Evolutionary conservation across 2,113 vertebrate genomes (phyloP).

Genomic region (Bostrychus sinensis): DNA sequence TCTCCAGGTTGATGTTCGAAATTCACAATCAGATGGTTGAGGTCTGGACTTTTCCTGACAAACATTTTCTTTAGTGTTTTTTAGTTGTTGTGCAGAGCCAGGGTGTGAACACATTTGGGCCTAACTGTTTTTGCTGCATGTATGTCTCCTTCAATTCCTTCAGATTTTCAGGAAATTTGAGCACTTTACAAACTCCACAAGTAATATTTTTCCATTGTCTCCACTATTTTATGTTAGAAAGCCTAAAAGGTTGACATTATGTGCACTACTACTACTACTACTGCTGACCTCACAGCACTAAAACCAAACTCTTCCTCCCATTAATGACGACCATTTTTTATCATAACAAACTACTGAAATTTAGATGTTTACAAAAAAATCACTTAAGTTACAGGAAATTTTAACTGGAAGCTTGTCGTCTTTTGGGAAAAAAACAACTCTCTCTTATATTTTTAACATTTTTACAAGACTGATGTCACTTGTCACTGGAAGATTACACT

Average conservation of each 20-base stretch:
- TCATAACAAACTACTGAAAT: slow-evolving; percentile 33
- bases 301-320: slow-evolving; percentile 57
- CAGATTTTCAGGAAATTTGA: slow-evolving; percentile 45
- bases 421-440: slow-evolving; percentile 29
- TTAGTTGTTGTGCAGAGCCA: no score
- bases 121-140: slow-evolving; percentile 40
- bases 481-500: background rate
- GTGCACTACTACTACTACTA: slow-evolving; percentile 70
- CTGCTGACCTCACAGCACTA: slow-evolving; percentile 59
- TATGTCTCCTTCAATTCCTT: slow-evolving; percentile 30
- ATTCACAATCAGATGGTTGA: no score
- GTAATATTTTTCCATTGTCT: slow-evolving; percentile 64
- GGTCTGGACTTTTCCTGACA: no score
- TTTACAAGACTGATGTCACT: background rate
- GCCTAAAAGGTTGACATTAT: slow-evolving; percentile 43
- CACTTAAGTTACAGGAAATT: slow-evolving; percentile 12
- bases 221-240: background rate
- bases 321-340: slow-evolving; percentile 24
- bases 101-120: no score
- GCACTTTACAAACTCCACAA: slow-evolving; percentile 51
- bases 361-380: slow-evolving; percentile 44
- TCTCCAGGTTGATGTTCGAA: no score
- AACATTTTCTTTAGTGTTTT: no score
- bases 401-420: slow-evolving; percentile 21
- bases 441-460: slow-evolving; percentile 58